Evolutionary conservation across 2,797 vertebrate genomes (phyloP).

Genomic region (Anguilla pacifica): DNA sequence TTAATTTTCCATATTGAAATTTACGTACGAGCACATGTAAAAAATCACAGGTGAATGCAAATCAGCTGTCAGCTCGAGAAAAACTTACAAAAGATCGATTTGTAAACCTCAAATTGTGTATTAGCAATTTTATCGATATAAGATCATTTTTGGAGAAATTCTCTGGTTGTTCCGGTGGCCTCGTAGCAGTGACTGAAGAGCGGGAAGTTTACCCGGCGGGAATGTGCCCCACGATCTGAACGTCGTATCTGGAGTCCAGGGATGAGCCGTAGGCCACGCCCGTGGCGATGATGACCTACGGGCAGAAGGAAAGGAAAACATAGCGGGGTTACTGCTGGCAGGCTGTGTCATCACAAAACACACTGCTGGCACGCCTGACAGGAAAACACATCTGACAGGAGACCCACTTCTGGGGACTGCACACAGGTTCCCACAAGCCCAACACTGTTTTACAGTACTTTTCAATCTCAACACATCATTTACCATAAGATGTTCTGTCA

Average conservation of each 20-base stretch:
- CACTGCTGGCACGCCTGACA: not conserved
- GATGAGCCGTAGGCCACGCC: slow-evolving; percentile 81
- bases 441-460: too few species aligned
- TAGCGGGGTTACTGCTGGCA: slow-evolving; percentile 6
- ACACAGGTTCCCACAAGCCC: not conserved
- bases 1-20: not conserved
- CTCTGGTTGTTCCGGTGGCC: not conserved
- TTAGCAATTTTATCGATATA: not conserved
- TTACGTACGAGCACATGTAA: not conserved
- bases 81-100: too few species aligned
- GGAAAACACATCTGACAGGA: not conserved
- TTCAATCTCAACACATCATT: not conserved
- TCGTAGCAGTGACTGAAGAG: not conserved
- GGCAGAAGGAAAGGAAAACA: slow-evolving; percentile 8
- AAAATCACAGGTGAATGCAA: not conserved
- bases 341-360: not conserved
- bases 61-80: too few species aligned
- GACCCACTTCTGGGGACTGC: not conserved
- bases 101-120: not conserved
- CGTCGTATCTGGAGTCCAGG: slow-evolving; percentile 78
- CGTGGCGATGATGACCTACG: slow-evolving; percentile 85
- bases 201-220: slow-evolving; percentile 78
- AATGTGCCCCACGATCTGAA: slow-evolving; percentile 88
- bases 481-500: not conserved
- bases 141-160: not conserved